Evolutionary conservation across 2,888 invertebrate genomes (phyloP).

Genomic region (Trachelus stipa): DNA sequence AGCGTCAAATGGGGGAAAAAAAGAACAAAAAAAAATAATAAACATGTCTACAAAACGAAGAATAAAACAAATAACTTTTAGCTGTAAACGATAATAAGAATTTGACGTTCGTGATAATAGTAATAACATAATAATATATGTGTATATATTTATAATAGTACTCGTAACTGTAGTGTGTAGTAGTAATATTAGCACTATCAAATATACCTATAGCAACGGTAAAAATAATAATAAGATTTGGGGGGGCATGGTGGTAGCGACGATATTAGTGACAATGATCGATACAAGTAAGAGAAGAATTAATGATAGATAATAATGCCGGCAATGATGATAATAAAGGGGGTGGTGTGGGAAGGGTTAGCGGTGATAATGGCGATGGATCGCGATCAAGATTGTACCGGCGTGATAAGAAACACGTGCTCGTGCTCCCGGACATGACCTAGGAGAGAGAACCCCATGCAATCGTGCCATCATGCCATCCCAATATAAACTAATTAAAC

Average conservation of each 20-base stretch:
- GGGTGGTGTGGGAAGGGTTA: background rate
- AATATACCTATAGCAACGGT: background rate
- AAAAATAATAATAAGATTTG: conserved; percentile 7
- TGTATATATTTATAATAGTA: conserved; percentile 7
- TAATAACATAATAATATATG: conserved; percentile 18
- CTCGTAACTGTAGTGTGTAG: conserved; percentile 8
- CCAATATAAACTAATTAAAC: background rate
- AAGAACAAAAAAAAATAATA: conserved; percentile 14
- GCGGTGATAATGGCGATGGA: background rate
- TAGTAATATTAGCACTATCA: conserved; percentile 13
- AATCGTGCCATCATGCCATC: background rate
- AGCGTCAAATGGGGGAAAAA: conserved; percentile 17
- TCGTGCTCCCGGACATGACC: background rate
- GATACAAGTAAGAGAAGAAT: background rate
- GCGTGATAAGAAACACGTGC: background rate
- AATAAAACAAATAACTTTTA: conserved; percentile 25
- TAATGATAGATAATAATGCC: background rate
- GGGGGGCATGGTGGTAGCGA: background rate
- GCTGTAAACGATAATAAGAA: conserved; percentile 21
- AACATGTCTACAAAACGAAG: conserved; percentile 22
- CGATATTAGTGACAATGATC: background rate
- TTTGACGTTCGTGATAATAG: conserved; percentile 20
- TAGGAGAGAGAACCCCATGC: background rate
- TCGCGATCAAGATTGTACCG: background rate
- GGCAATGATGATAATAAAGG: background rate